phyloP scores from a whole-genome alignment of 2,888 invertebrate species.

The Pyralis farinalis region DNA sequence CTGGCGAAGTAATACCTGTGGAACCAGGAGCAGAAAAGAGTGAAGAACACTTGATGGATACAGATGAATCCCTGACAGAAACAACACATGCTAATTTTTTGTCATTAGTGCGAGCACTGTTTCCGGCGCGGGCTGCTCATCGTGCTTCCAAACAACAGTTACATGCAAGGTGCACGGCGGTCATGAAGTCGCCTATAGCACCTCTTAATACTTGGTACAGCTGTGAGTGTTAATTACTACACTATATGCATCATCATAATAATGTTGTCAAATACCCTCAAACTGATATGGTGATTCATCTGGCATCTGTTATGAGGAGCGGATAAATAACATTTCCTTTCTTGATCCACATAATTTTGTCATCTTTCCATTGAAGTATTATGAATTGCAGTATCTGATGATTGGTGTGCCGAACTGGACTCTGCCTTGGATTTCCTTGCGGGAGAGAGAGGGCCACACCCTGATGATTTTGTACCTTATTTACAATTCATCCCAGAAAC shows the following conservation, averaged over 20 bases:
- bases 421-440: slow-evolving; percentile 92
- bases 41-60: slow-evolving; percentile 35
- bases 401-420: slow-evolving; percentile 87
- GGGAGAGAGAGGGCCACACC: slow-evolving; percentile 89
- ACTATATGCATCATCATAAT: too few relatives aligned
- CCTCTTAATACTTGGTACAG: slow-evolving; percentile 91
- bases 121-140: slow-evolving; percentile 92
- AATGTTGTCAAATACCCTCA: too few relatives aligned
- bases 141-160: slow-evolving; percentile 89
- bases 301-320: too few relatives aligned
- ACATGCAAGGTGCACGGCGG: slow-evolving; percentile 86
- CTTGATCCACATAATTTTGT: too few relatives aligned
- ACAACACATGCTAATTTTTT: slow-evolving; percentile 93
- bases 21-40: slow-evolving; percentile 33
- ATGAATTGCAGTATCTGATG: slow-evolving; percentile 74
- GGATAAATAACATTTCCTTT: too few relatives aligned
- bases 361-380: too few relatives aligned
- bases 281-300: too few relatives aligned
- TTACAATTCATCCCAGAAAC: slow-evolving; percentile 89
- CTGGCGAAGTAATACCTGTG: slow-evolving; percentile 55
- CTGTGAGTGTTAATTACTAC: slow-evolving; percentile 64
- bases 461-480: slow-evolving; percentile 94
- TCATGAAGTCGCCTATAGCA: slow-evolving; percentile 90
- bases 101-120: slow-evolving; percentile 92
- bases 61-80: slow-evolving; percentile 83